Conservation (phyloP, 2,797 vertebrate genomes). For the Crenuchus spilurus region DNA sequence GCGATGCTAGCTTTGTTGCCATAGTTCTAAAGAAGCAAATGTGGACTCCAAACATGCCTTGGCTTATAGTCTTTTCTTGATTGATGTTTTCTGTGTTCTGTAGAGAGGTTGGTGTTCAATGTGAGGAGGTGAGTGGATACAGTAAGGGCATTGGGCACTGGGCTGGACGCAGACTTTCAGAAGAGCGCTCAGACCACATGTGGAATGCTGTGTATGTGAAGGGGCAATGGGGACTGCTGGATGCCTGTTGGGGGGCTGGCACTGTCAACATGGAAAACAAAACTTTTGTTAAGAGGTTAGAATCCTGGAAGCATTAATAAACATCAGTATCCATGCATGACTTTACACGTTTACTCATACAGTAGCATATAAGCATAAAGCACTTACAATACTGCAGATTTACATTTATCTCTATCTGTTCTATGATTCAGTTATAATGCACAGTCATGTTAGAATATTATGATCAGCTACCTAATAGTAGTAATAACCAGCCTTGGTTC, state of each 20-base stretch:
- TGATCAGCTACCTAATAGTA: no score
- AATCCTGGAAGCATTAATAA: not conserved
- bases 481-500: no score
- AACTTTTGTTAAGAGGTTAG: constrained; percentile 80
- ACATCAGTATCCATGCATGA: not conserved
- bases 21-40: no score
- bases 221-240: constrained; percentile 81
- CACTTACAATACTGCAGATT: no score
- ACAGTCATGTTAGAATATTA: no score
- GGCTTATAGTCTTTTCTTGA: no score
- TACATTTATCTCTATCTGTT: no score
- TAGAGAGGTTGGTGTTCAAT: constrained; percentile 79
- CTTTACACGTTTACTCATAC: not conserved
- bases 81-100: constrained; percentile 1
- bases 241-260: constrained; percentile 85
- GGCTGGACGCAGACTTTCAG: constrained; percentile 67
- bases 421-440: no score
- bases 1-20: no score
- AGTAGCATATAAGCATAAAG: no score
- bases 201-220: constrained; percentile 80
- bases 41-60: no score
- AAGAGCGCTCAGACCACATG: constrained; percentile 81
- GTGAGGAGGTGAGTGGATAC: constrained; percentile 75
- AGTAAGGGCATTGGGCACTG: constrained; percentile 76
- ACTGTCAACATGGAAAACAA: constrained; percentile 74